Evolutionary conservation across 2,888 invertebrate genomes (phyloP).

Genomic region (Melinaea menophilus): DNA sequence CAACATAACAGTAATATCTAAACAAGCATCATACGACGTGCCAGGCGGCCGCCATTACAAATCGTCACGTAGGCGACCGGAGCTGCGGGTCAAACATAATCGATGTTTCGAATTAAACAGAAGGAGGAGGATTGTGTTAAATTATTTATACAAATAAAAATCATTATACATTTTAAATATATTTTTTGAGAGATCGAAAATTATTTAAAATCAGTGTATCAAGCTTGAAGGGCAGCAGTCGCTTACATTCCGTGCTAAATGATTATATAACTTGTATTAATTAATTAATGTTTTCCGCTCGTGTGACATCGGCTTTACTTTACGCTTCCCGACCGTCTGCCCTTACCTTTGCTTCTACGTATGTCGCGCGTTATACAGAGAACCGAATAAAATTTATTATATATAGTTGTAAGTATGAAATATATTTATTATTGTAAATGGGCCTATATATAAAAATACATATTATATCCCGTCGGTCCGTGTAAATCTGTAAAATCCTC

Average conservation of each 20-base stretch:
- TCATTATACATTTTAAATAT: background rate
- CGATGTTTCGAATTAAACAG: too few species aligned
- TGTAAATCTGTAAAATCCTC: conserved; percentile 7
- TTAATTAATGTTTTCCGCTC: conserved; percentile 27
- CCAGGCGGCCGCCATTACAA: too few species aligned
- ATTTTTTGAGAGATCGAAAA: conserved; percentile 16
- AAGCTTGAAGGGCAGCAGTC: conserved; percentile 37
- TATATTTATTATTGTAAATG: background rate
- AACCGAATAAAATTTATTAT: background rate
- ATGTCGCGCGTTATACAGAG: conserved; percentile 22
- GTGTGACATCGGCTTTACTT: conserved; percentile 37
- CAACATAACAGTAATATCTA: too few species aligned
- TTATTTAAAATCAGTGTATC: conserved; percentile 28
- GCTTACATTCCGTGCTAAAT: conserved; percentile 51
- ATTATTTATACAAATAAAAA: too few species aligned
- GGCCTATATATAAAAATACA: conserved; percentile 3
- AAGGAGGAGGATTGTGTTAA: too few species aligned
- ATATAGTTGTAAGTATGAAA: background rate
- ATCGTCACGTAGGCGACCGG: too few species aligned
- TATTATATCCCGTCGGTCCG: conserved; percentile 9
- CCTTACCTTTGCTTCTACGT: conserved; percentile 33
- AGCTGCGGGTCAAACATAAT: too few species aligned
- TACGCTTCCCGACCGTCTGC: conserved; percentile 30
- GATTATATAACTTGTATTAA: background rate
- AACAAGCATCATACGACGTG: too few species aligned